Percentiles rank a stretch among this genome's conserved stretches.
These are phyloP conservation scores for Tachina lurida DNA, from an alignment of 2,888 invertebrate species.

Conservation along the genomic window DNA sequence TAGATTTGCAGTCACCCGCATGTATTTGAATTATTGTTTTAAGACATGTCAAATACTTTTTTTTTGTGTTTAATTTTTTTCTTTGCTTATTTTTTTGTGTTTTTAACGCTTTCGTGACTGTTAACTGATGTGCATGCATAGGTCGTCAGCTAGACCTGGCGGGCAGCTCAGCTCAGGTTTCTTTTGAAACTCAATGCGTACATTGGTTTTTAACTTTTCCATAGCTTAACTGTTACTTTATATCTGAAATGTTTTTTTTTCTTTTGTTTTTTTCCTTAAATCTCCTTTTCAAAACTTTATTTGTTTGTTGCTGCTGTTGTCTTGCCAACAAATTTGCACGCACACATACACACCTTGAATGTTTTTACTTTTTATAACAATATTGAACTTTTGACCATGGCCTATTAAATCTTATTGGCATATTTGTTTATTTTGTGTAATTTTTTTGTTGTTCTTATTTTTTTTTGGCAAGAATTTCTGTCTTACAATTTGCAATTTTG, in stretches of 20 bases:
- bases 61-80: not conserved
- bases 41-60: conserved; percentile 6
- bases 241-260: not conserved
- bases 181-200: conserved; percentile 45
- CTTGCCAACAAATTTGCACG: not conserved
- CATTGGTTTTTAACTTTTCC: not conserved
- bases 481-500: conserved; percentile 13
- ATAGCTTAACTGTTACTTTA: conserved; percentile 22
- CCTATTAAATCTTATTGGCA: conserved; percentile 61
- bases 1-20: conserved; percentile 66
- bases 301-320: not conserved
- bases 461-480: not conserved
- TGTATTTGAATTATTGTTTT: conserved; percentile 56
- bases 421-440: conserved; percentile 2
- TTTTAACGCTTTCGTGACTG: conserved; percentile 42
- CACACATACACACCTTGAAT: not conserved
- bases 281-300: conserved; percentile 9
- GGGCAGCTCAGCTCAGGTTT: conserved; percentile 27
- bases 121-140: not conserved
- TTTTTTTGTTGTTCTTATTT: not conserved
- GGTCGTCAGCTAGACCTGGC: not conserved
- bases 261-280: not conserved
- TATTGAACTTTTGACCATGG: conserved; percentile 69
- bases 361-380: not conserved
- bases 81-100: conserved; percentile 1